phyloP scores from a whole-genome alignment of 2,113 vertebrate species.

The Nycticorax nycticorax region DNA sequence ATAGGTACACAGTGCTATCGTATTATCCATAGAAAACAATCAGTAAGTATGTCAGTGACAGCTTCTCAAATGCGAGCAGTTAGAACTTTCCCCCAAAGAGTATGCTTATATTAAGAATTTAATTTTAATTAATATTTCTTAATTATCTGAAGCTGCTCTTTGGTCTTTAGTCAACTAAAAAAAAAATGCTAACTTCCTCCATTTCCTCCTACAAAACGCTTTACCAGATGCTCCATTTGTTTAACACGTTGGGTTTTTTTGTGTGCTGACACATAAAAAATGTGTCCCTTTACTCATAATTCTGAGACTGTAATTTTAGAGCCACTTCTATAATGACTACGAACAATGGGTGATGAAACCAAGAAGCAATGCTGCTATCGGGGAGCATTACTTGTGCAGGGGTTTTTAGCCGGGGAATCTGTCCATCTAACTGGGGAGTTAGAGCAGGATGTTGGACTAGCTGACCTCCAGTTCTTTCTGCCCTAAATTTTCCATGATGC shows the following conservation, averaged over 20 bases:
- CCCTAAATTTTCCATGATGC: background rate
- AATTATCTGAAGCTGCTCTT: background rate
- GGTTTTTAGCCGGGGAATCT: background rate
- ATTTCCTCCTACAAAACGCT: background rate
- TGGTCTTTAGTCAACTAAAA: background rate
- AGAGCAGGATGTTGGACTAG: background rate
- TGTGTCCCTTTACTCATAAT: background rate
- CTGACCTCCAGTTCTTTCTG: background rate
- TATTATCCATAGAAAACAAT: background rate
- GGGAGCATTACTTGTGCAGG: background rate
- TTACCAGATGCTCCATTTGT: background rate
- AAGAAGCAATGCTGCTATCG: background rate
- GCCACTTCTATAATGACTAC: background rate
- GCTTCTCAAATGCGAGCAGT: background rate
- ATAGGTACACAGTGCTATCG: background rate
- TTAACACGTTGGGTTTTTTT: background rate
- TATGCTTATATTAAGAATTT: background rate
- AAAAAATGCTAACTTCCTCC: background rate
- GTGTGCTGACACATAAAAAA: background rate
- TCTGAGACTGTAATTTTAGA: background rate
- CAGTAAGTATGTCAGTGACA: background rate
- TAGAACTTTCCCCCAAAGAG: background rate
- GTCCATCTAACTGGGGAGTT: background rate
- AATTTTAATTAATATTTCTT: background rate
- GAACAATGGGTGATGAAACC: background rate